phyloP scores from a whole-genome alignment of 2,797 vertebrate genomes.

The Chelon auratus region DNA sequence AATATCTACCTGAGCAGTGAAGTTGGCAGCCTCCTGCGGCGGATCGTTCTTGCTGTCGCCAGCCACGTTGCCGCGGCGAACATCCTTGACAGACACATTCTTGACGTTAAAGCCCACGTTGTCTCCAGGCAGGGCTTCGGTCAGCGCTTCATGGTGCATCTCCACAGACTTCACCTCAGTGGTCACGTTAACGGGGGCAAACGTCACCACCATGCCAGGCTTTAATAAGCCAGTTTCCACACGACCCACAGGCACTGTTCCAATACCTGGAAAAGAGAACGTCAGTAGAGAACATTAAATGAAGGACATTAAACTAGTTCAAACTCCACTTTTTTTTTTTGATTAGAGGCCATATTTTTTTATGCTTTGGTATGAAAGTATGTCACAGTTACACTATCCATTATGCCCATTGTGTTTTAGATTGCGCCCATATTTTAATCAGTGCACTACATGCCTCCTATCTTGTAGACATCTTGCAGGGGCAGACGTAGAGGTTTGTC shows the following conservation, averaged over 20 bases:
- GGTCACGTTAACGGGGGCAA: slow-evolving; percentile 86
- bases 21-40: slow-evolving; percentile 84
- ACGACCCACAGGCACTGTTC: slow-evolving; percentile 86
- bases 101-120: slow-evolving; percentile 88
- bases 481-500: slow-evolving; percentile 95
- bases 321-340: no score
- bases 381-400: background rate
- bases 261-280: slow-evolving; percentile 78
- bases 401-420: background rate
- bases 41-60: slow-evolving; percentile 87
- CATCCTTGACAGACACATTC: slow-evolving; percentile 87
- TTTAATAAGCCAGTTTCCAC: slow-evolving; percentile 85
- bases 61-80: slow-evolving; percentile 86
- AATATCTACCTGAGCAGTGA: slow-evolving; percentile 84
- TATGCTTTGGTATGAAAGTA: background rate
- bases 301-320: no score
- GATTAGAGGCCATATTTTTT: background rate
- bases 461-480: slow-evolving; percentile 98
- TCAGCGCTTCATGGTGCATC: slow-evolving; percentile 88
- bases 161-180: slow-evolving; percentile 89
- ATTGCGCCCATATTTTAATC: background rate
- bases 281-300: background rate
- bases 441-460: slow-evolving; percentile 85
- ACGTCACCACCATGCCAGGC: slow-evolving; percentile 86
- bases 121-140: slow-evolving; percentile 84